Evolutionary conservation across 2,113 vertebrate genomes (phyloP).

Genomic region (Helogale parvula): DNA sequence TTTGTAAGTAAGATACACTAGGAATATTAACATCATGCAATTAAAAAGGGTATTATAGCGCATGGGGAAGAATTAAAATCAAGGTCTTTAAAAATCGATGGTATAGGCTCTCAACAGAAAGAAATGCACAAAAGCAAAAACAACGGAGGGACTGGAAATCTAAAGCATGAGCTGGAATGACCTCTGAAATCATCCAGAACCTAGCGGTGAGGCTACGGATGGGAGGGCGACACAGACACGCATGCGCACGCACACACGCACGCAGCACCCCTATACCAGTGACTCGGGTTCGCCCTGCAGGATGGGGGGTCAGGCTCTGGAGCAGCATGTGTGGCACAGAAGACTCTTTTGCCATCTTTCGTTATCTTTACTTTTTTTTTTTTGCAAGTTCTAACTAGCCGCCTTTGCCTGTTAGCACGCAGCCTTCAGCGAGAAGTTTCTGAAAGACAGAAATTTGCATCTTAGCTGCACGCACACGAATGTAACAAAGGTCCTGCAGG

Average conservation of each 20-base stretch:
- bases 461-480: background rate
- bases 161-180: background rate
- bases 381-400: background rate
- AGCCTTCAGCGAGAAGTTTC: background rate
- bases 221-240: background rate
- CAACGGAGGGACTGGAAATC: background rate
- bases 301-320: rapidly evolving
- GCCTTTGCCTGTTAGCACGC: background rate
- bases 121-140: background rate
- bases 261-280: background rate
- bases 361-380: background rate
- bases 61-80: background rate
- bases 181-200: background rate
- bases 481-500: background rate
- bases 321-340: background rate
- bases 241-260: rapidly evolving
- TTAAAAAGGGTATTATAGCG: background rate
- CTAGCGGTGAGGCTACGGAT: background rate
- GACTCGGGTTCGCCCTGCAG: too few species aligned
- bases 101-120: background rate
- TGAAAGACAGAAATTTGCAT: background rate
- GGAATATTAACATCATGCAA: background rate
- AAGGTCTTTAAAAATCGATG: background rate
- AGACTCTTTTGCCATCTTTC: background rate
- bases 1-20: background rate